Evolutionary conservation across 2,113 vertebrate species (phyloP).

Genomic region (Nansenia antarctica): DNA sequence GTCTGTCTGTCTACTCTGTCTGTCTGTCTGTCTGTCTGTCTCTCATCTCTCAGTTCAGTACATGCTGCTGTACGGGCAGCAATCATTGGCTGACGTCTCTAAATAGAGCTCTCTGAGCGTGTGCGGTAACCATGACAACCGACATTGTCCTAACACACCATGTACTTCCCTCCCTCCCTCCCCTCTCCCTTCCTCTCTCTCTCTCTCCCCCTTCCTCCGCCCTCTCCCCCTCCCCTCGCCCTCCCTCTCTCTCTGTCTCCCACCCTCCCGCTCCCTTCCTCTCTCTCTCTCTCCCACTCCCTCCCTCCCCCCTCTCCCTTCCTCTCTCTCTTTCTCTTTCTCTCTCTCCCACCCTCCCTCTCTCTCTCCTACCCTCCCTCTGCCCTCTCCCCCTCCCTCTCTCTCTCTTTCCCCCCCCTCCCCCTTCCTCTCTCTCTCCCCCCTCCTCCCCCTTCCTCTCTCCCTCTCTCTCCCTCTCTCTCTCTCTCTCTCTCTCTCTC

Average conservation of each 20-base stretch:
- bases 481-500: conserved; percentile 9
- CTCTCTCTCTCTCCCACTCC: conserved; percentile 21
- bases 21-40: too few species aligned
- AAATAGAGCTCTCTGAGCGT: too few species aligned
- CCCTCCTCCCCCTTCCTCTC: neutral
- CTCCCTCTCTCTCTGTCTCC: neutral
- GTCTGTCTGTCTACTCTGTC: too few species aligned
- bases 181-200: neutral
- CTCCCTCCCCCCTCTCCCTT: conserved; percentile 17
- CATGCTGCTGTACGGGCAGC: too few species aligned
- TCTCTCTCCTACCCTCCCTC: neutral
- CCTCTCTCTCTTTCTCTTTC: neutral
- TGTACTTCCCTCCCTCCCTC: neutral
- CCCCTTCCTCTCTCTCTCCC: too few species aligned
- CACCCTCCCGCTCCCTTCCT: neutral
- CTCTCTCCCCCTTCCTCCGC: neutral
- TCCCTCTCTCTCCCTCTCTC: neutral
- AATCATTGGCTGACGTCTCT: too few species aligned
- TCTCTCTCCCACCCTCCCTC: too few species aligned
- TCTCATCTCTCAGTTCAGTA: too few species aligned
- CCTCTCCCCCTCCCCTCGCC: neutral
- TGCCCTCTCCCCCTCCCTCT: conserved; percentile 13
- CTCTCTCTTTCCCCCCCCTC: conserved; percentile 2
- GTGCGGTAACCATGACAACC: conserved; percentile 47
- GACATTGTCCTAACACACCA: conserved; percentile 2